phyloP scores from a whole-genome alignment of 2,113 vertebrate genomes.

The Cyphomyrus plagiostoma region DNA sequence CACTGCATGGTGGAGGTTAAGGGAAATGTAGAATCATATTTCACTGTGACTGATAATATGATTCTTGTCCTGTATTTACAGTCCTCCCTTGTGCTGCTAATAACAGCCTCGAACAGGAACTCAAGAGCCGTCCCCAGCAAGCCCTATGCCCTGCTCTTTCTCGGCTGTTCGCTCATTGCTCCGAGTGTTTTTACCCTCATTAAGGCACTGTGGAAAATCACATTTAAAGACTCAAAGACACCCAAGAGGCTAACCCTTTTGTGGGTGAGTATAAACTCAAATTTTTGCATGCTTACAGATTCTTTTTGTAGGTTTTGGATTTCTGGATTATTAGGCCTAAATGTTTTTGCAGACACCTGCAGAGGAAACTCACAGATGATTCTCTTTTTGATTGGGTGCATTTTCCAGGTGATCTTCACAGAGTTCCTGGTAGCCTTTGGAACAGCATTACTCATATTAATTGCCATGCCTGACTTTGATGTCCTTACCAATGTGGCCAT shows the following conservation, averaged over 20 bases:
- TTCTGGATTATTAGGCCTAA: background rate
- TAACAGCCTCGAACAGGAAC: slow-evolving; percentile 21
- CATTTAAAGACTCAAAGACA: slow-evolving; percentile 38
- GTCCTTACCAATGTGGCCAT: slow-evolving; percentile 43
- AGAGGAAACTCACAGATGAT: background rate
- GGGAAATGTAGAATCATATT: background rate
- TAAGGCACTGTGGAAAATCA: slow-evolving; percentile 38
- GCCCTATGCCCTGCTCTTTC: slow-evolving; percentile 28
- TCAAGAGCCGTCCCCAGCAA: slow-evolving; percentile 20
- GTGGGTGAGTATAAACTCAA: slow-evolving; percentile 31
- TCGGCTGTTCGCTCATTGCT: slow-evolving; percentile 25
- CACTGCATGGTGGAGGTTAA: background rate
- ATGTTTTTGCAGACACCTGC: background rate
- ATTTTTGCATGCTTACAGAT: background rate
- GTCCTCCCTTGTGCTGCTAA: slow-evolving; percentile 35
- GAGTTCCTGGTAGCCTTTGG: slow-evolving; percentile 34
- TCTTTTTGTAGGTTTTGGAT: background rate
- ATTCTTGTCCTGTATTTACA: slow-evolving; percentile 11
- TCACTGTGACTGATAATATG: background rate
- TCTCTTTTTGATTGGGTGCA: background rate
- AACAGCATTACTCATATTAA: slow-evolving; percentile 34
- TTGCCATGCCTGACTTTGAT: slow-evolving; percentile 43
- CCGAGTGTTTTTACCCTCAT: slow-evolving; percentile 32
- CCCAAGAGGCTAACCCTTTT: slow-evolving; percentile 20
- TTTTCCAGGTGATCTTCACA: slow-evolving; percentile 27